phyloP scores from a whole-genome alignment of 92 coral and sea anemone species.

The Desmophyllum pertusum region DNA sequence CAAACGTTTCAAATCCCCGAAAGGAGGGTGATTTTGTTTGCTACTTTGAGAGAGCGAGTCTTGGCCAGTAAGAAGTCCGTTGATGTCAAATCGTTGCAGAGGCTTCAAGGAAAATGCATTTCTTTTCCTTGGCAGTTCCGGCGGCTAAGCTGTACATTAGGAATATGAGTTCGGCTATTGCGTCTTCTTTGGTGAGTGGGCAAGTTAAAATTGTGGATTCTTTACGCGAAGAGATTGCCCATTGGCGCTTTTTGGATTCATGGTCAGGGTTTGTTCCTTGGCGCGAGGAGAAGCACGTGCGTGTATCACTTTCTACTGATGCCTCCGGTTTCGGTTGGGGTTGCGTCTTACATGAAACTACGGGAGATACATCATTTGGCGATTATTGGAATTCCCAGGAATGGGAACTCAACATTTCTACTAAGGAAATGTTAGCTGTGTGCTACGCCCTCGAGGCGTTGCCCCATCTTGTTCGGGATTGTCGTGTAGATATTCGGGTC shows the following conservation, averaged over 20 bases:
- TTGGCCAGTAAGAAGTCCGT: not conserved
- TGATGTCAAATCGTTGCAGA: conserved; percentile 8
- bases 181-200: not conserved
- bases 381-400: conserved; percentile 37
- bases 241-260: no score
- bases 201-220: no score
- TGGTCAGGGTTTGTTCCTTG: no score
- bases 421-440: conserved; percentile 39
- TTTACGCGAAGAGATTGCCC: no score
- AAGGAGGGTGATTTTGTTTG: not conserved
- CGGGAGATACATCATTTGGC: not conserved
- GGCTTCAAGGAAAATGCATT: conserved; percentile 18
- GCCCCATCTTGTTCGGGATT: conserved; percentile 9
- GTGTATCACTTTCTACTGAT: not conserved
- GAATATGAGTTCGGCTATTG: not conserved
- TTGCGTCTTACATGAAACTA: not conserved
- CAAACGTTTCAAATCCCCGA: not conserved
- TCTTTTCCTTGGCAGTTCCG: conserved; percentile 7
- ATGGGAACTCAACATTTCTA: not conserved
- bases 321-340: not conserved
- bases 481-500: conserved; percentile 13
- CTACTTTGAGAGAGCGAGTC: not conserved
- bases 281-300: no score
- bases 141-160: not conserved
- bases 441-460: not conserved